Evolutionary conservation across 2,113 vertebrate species (phyloP).

Genomic region (Sula dactylatra): DNA sequence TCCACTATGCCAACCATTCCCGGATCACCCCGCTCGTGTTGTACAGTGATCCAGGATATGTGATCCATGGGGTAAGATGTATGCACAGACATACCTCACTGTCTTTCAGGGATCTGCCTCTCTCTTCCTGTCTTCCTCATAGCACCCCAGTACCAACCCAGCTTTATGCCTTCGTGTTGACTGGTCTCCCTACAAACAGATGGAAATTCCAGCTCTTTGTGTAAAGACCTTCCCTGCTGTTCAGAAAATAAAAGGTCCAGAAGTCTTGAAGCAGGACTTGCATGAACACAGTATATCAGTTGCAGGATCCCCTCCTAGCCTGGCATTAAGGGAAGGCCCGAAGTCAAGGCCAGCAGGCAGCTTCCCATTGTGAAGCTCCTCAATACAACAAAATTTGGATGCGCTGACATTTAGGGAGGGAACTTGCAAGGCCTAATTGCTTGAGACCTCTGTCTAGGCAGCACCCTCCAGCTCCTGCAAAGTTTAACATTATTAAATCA

Average conservation of each 20-base stretch:
- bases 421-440: not conserved
- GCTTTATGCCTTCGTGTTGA: not conserved
- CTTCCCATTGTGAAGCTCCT: not conserved
- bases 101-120: not conserved
- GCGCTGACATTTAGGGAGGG: rapidly evolving
- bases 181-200: not conserved
- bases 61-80: constrained; percentile 86
- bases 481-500: not conserved
- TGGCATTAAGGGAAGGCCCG: not conserved
- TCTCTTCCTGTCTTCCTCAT: not conserved
- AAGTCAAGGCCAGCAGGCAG: not conserved
- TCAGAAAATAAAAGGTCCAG: not conserved
- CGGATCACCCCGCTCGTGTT: constrained; percentile 84
- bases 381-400: not conserved
- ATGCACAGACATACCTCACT: rapidly evolving
- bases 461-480: not conserved
- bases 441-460: not conserved
- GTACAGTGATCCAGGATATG: constrained; percentile 82
- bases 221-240: not conserved
- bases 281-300: not conserved
- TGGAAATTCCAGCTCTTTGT: not conserved
- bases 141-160: not conserved
- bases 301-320: not conserved
- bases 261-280: not conserved
- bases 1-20: constrained; percentile 78